Evolutionary conservation across 2,113 vertebrate species (phyloP).

Genomic region (Cheilinus undulatus): DNA sequence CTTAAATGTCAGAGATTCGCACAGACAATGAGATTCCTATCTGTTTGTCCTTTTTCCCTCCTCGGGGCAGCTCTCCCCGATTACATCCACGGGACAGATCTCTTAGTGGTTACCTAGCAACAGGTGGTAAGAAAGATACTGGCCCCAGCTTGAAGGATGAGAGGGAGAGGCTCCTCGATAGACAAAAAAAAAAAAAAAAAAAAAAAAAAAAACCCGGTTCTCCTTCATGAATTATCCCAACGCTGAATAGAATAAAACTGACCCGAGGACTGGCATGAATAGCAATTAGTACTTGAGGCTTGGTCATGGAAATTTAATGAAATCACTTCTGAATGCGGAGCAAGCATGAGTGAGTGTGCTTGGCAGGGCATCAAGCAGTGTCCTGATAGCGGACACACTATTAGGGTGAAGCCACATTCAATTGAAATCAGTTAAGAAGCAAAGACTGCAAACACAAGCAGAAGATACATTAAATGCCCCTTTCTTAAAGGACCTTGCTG

Average conservation of each 20-base stretch:
- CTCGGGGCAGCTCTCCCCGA: constrained; percentile 46
- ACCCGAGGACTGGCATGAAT: constrained; percentile 60
- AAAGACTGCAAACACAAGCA: not conserved
- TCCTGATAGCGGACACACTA: constrained; percentile 29
- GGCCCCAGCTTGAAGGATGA: constrained; percentile 42
- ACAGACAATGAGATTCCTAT: constrained; percentile 54
- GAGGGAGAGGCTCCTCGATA: constrained; percentile 53
- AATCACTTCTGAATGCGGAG: constrained; percentile 45
- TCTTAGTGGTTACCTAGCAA: constrained; percentile 76
- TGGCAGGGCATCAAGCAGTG: constrained; percentile 34
- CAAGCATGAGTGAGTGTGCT: constrained; percentile 24
- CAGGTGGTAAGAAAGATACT: constrained; percentile 67
- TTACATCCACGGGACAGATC: constrained; percentile 52
- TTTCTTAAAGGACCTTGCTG: not conserved
- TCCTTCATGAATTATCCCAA: constrained; percentile 63
- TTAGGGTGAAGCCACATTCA: constrained; percentile 17
- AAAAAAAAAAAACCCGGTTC: constrained; percentile 23
- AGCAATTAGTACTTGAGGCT: constrained; percentile 63
- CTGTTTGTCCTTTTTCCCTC: constrained; percentile 52
- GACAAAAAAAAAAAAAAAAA: too few species aligned
- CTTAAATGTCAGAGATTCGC: constrained; percentile 60
- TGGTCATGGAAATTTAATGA: constrained; percentile 64
- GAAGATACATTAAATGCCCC: not conserved
- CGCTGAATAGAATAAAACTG: constrained; percentile 48
- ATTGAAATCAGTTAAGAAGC: constrained; percentile 24